Conservation (phyloP, 2,113 vertebrate species). For the Panurus biarmicus region DNA sequence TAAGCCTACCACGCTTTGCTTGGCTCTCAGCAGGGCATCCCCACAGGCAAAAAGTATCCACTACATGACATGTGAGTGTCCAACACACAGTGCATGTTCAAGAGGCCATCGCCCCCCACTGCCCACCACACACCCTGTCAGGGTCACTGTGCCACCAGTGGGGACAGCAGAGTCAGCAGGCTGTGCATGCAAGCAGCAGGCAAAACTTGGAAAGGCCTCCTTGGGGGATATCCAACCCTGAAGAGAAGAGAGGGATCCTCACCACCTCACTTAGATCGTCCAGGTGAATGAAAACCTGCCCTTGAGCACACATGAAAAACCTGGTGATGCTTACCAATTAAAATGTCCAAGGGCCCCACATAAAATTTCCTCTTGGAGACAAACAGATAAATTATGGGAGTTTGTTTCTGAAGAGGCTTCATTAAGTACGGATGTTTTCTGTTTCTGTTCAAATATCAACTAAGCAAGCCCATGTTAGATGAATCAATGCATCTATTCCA, state of each 20-base stretch:
- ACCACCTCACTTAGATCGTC: neutral
- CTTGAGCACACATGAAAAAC: neutral
- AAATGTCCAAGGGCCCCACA: neutral
- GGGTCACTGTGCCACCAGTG: neutral
- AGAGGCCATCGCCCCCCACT: neutral
- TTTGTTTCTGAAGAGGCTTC: neutral
- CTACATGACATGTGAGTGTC: rapidly evolving
- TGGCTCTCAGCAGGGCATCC: neutral
- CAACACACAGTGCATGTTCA: neutral
- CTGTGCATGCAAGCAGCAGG: rapidly evolving
- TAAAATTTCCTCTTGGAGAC: neutral
- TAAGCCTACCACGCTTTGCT: neutral
- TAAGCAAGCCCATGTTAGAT: neutral
- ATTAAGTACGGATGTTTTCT: neutral
- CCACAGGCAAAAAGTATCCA: neutral
- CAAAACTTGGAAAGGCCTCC: neutral
- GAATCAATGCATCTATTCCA: neutral
- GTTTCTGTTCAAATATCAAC: neutral
- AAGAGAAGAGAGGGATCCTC: neutral
- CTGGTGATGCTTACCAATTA: neutral
- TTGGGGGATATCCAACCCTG: neutral
- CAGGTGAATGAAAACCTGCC: neutral
- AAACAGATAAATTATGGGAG: neutral
- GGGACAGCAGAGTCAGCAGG: neutral
- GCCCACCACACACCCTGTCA: neutral